Evolutionary conservation across 2,888 invertebrate species (phyloP).

Genomic region (Plutella xylostella): DNA sequence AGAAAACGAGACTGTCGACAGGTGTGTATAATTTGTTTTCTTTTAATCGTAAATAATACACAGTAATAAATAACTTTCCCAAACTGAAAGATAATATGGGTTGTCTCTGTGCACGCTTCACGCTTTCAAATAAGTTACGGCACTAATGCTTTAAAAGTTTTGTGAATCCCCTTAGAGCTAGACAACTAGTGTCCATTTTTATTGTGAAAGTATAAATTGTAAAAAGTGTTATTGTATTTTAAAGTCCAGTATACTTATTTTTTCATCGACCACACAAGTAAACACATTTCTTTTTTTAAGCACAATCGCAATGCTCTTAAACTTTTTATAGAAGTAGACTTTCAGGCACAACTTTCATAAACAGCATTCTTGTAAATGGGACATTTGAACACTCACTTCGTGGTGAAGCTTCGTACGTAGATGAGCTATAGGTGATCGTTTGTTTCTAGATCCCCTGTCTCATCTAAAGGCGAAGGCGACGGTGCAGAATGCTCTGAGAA

Average conservation of each 20-base stretch:
- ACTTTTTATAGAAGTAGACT: too few relatives aligned
- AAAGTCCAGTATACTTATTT: too few relatives aligned
- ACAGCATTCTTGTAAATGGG: background rate
- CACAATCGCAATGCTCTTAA: too few relatives aligned
- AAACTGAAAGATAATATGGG: slow-evolving; percentile 38
- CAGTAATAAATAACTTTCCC: slow-evolving; percentile 47
- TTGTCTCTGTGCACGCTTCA: slow-evolving; percentile 65
- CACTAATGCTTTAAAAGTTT: slow-evolving; percentile 61
- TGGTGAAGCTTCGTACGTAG: too few relatives aligned
- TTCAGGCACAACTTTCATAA: too few relatives aligned
- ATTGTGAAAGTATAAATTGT: too few relatives aligned
- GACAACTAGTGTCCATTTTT: too few relatives aligned
- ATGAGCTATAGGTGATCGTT: slow-evolving; percentile 16
- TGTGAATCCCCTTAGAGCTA: slow-evolving; percentile 26
- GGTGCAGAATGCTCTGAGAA: slow-evolving; percentile 67
- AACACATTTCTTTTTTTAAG: too few relatives aligned
- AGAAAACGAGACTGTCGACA: slow-evolving; percentile 51
- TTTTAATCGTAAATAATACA: slow-evolving; percentile 53
- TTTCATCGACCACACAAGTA: too few relatives aligned
- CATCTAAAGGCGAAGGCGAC: slow-evolving; percentile 68
- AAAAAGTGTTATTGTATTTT: too few relatives aligned
- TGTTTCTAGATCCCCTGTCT: slow-evolving; percentile 63
- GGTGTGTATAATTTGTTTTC: slow-evolving; percentile 55
- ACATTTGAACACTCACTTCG: too few relatives aligned
- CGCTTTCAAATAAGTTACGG: slow-evolving; percentile 56